Conservation (phyloP, 92 coral and sea anemone genomes). For the Zoanthus sansibaricus region DNA sequence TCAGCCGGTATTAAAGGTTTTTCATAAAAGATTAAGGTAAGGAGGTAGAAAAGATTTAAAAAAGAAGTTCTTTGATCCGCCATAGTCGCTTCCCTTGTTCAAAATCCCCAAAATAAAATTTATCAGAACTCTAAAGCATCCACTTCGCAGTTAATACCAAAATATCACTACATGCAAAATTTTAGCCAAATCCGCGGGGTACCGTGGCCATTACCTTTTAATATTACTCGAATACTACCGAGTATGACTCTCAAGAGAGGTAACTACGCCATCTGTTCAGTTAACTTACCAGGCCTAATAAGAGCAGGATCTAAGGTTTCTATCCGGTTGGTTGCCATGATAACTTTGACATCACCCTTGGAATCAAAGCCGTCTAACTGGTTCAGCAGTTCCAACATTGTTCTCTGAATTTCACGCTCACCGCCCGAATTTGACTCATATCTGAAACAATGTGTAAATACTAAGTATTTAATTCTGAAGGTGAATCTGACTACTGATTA, state of each 20-base stretch:
- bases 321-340: conserved; percentile 98
- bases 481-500: too few relatives aligned
- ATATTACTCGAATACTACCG: too few relatives aligned
- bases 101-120: too few relatives aligned
- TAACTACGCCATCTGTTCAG: too few relatives aligned
- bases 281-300: conserved; percentile 86
- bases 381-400: conserved; percentile 97
- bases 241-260: too few relatives aligned
- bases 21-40: conserved; percentile 29
- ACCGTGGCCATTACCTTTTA: too few relatives aligned
- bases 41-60: conserved; percentile 9
- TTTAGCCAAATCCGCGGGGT: too few relatives aligned
- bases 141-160: too few relatives aligned
- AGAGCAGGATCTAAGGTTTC: conserved; percentile 98
- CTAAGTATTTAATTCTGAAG: too few relatives aligned
- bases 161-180: too few relatives aligned
- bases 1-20: conserved; percentile 30
- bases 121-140: too few relatives aligned
- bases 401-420: conserved; percentile 97
- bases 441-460: conserved; percentile 47
- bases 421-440: conserved; percentile 99
- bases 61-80: conserved; percentile 36
- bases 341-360: conserved; percentile 98
- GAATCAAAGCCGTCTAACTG: conserved; percentile 99
- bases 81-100: not conserved